phyloP scores from a whole-genome alignment of 1,140 invertebrate genomes.

The Harlomillsia oculata region DNA sequence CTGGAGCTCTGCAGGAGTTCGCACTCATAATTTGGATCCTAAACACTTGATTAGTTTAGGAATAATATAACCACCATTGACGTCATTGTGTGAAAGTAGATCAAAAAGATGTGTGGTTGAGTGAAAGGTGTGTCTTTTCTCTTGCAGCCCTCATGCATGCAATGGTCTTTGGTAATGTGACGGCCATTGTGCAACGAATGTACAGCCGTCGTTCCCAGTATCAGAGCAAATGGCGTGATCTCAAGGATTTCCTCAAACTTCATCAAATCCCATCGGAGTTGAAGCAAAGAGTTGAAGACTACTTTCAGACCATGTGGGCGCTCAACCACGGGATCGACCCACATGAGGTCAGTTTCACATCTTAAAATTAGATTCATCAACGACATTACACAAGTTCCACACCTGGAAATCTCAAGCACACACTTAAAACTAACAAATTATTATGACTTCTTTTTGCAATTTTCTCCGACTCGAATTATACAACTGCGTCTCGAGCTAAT shows the following conservation, averaged over 20 bases:
- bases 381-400: too few species aligned
- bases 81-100: too few species aligned
- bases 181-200: conserved; percentile 97
- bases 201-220: conserved; percentile 94
- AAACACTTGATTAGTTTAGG: too few species aligned
- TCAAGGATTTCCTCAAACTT: conserved; percentile 93
- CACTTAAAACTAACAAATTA: too few species aligned
- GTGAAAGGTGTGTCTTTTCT: conserved; percentile 1
- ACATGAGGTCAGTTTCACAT: conserved; percentile 67
- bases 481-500: too few species aligned
- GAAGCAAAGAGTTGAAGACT: conserved; percentile 94
- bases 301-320: conserved; percentile 98
- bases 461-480: too few species aligned
- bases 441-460: too few species aligned
- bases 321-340: conserved; percentile 98
- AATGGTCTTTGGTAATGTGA: conserved; percentile 97
- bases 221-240: conserved; percentile 88
- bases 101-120: neutral
- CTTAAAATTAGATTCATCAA: too few species aligned
- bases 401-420: too few species aligned
- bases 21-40: too few species aligned
- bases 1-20: too few species aligned
- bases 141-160: conserved; percentile 88
- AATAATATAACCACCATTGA: neutral
- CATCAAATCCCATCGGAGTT: conserved; percentile 92